A percentile compares a stretch with the other conserved stretches of the same genome.
Conservation (phyloP, 2,113 vertebrate species). For the Neopipo cinnamomea region DNA sequence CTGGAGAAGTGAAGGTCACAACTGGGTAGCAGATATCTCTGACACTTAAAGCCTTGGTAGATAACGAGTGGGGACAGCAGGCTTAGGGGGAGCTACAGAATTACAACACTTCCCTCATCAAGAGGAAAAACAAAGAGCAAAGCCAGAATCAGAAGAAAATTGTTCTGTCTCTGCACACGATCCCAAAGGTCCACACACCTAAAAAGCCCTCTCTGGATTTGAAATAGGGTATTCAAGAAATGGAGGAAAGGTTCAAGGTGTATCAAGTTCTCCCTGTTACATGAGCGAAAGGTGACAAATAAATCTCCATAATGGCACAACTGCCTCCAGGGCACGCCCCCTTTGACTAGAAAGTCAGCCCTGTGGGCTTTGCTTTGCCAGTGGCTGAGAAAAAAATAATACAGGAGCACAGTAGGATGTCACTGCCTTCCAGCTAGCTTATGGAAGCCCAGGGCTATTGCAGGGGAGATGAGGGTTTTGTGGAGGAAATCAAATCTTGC, state of each 20-base stretch:
- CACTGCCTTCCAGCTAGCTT: not conserved
- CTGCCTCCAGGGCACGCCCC: not conserved
- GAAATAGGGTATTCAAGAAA: not conserved
- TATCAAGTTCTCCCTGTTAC: not conserved
- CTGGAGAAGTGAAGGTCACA: not conserved
- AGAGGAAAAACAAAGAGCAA: not conserved
- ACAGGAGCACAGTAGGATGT: not conserved
- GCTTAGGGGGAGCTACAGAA: not conserved
- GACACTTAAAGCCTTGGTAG: not conserved
- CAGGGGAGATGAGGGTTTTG: not conserved
- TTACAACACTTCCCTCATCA: not conserved
- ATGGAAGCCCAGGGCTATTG: not conserved
- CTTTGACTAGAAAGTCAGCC: not conserved
- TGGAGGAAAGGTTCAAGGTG: not conserved
- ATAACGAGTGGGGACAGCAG: not conserved
- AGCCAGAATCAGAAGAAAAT: not conserved
- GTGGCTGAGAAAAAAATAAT: not conserved
- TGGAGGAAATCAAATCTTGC: not conserved
- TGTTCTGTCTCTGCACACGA: not conserved
- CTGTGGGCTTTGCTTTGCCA: not conserved
- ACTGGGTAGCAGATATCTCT: not conserved
- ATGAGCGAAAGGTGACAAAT: not conserved
- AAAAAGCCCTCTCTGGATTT: not conserved
- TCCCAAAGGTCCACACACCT: not conserved
- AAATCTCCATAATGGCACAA: not conserved